Base-by-base conservation (phyloP, 2,797 vertebrate genomes). In the Argyrosomus regius region DNA sequence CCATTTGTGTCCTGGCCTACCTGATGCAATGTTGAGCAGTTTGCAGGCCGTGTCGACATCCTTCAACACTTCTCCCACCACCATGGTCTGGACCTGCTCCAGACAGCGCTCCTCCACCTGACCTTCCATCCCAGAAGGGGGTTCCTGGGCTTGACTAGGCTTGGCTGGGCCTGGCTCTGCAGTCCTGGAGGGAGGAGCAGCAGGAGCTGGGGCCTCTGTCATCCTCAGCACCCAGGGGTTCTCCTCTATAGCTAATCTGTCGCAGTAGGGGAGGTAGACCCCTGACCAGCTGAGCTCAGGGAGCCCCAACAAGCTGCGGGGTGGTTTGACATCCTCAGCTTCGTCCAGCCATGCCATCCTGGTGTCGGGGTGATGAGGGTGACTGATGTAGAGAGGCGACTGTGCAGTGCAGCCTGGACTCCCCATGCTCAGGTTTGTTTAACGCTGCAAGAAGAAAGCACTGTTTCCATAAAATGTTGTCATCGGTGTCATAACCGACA, bases 11-110 rank as follows among this genome's bases (percentile, higher is more conserved):
- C 31, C 10, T 43, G 9, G 57, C 94, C 80, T 86, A 98, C 98
- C 98, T 87, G 97, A 93, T 0, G 96, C 84, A 73, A 99, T 99
- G 94, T 97, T 98, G 86, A 99, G 97, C 70, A 99, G 95, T 89
- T 98, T 98, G 91, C 97, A 99, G 31, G 98, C 97, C 0, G 96
- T 98, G 92, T 97, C 97, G n/a, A 99, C 96, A 81, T 99, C 98
- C 93, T 98, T 99, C 64, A 99, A 94, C 82, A 99, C 98, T 75
- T 99, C 98, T 0, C 96, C 97, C 87, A 98, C 96, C 89, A 99
- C 97, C 96, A 98, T 96, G 79, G 95, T 97, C 91, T 98, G 97
- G 74, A 98, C 97, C 92, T 99, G 97, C 93, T 99, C 98, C 91
- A 99, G 91, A 0, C 96, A 97, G 80, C 96, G 94, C 76, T 98